Conservation (phyloP, 2,888 invertebrate species). For the Rugalucina vietnamica region DNA sequence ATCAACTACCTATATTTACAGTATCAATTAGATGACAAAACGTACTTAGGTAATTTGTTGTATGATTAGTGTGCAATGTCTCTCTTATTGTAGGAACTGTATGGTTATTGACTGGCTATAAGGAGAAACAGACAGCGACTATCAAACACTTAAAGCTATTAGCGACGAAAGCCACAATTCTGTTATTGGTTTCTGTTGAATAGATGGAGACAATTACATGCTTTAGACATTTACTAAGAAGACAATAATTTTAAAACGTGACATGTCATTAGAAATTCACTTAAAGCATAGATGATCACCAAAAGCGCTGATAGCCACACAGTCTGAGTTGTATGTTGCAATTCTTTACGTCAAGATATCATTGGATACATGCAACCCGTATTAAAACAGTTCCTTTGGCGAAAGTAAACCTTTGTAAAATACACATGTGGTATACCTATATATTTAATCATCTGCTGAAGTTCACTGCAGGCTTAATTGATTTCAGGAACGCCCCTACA, state of each 20-base stretch:
- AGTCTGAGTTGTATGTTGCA: no score
- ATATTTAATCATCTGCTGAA: no score
- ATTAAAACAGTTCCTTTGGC: no score
- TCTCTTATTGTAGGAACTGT: slow-evolving; percentile 10
- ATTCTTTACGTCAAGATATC: no score
- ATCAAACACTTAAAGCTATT: slow-evolving; percentile 16
- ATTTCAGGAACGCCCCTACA: neutral
- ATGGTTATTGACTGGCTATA: slow-evolving; percentile 8
- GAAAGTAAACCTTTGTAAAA: no score
- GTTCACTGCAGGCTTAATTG: slow-evolving; percentile 1
- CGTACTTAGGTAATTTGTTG: slow-evolving; percentile 15
- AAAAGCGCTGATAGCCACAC: no score
- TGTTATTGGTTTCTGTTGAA: slow-evolving; percentile 1
- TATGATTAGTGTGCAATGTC: slow-evolving; percentile 12
- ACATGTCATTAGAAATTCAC: no score
- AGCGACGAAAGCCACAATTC: slow-evolving; percentile 10
- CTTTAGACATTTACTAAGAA: neutral
- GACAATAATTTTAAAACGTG: slow-evolving; percentile 1
- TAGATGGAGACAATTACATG: slow-evolving; percentile 14
- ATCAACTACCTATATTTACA: no score
- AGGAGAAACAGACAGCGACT: slow-evolving; percentile 11
- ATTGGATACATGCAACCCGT: no score
- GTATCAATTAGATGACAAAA: no score
- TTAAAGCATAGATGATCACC: no score
- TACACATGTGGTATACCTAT: no score